These are phyloP conservation scores for Pasiphila rectangulata DNA, from an alignment of 2,888 invertebrate genomes.

Conservation along the genomic window DNA sequence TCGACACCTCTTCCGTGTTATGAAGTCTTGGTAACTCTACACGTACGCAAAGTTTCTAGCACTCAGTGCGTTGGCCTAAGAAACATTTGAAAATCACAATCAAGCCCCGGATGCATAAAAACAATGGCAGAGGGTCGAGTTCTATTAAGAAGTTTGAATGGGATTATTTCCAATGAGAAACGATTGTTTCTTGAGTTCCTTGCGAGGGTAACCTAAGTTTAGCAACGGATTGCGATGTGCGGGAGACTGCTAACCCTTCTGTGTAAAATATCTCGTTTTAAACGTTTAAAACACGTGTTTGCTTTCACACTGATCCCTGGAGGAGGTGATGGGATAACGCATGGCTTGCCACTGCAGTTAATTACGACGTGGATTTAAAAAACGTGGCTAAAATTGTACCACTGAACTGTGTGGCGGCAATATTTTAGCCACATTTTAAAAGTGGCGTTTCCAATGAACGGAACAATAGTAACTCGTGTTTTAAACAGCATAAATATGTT, in stretches of 20 bases:
- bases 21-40: conserved; percentile 63
- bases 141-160: conserved; percentile 57
- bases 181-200: conserved; percentile 31
- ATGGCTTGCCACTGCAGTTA: conserved; percentile 57
- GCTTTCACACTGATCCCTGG: conserved; percentile 62
- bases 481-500: too few species aligned
- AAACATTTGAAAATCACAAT: conserved; percentile 33
- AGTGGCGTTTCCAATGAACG: too few species aligned
- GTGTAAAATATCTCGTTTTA: conserved; percentile 73
- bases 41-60: conserved; percentile 55
- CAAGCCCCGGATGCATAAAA: conserved; percentile 65
- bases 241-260: conserved; percentile 68
- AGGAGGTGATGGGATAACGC: conserved; percentile 56
- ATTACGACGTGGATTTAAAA: conserved; percentile 40
- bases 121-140: conserved; percentile 61
- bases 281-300: conserved; percentile 74
- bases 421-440: background rate
- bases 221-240: conserved; percentile 58
- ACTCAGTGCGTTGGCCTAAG: conserved; percentile 28
- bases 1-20: conserved; percentile 51
- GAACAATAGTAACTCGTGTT: too few species aligned
- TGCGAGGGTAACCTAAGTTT: conserved; percentile 60
- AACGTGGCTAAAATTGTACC: conserved; percentile 14
- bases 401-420: background rate
- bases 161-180: conserved; percentile 65